Conservation (phyloP, 2,797 vertebrate species). For the Gymnothorax reevesii region DNA sequence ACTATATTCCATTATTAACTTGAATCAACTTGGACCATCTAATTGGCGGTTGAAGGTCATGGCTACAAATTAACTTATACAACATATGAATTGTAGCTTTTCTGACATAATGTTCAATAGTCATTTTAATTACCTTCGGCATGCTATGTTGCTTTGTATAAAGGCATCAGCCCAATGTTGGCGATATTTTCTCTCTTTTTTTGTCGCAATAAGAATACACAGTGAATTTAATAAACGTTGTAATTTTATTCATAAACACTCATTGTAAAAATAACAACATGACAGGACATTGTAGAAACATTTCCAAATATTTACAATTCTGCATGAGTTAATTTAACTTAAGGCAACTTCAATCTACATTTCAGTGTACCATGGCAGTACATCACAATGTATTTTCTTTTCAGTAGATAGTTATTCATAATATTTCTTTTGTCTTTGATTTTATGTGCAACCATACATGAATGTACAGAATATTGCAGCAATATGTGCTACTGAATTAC, state of each 20-base stretch:
- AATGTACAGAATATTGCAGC: slow-evolving; percentile 26
- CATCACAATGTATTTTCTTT: slow-evolving; percentile 17
- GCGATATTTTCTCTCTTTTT: too few species aligned
- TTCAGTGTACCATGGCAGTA: slow-evolving; percentile 12
- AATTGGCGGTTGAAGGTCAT: too few species aligned
- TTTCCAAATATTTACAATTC: slow-evolving; percentile 31
- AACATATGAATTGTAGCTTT: too few species aligned
- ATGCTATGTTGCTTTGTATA: too few species aligned
- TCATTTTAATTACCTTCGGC: too few species aligned
- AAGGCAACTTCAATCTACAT: slow-evolving; percentile 20
- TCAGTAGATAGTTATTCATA: not conserved
- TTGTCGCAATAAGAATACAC: not conserved
- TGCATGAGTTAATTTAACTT: slow-evolving; percentile 29
- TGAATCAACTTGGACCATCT: too few species aligned
- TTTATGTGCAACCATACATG: not conserved
- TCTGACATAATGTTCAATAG: too few species aligned
- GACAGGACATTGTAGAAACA: slow-evolving; percentile 25
- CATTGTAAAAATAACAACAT: slow-evolving; percentile 24
- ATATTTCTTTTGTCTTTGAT: not conserved
- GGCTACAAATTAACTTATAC: too few species aligned
- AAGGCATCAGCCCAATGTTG: too few species aligned
- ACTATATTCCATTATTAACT: too few species aligned
- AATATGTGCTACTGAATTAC: slow-evolving; percentile 52
- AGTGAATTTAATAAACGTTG: not conserved
- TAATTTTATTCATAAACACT: slow-evolving; percentile 29